phyloP scores from a whole-genome alignment of 1,140 invertebrate species.

The Aphelinus certus region DNA sequence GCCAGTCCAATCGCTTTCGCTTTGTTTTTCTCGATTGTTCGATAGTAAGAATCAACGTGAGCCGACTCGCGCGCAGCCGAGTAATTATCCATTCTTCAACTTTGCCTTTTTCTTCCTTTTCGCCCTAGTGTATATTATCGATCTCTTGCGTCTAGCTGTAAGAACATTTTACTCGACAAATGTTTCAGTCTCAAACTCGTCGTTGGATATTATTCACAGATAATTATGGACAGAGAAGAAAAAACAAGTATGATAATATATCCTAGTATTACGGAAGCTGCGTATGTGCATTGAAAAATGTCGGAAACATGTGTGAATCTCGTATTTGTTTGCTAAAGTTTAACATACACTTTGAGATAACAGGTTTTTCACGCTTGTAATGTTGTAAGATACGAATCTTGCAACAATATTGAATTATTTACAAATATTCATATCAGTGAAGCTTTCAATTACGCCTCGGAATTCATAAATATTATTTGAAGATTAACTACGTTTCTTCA shows the following conservation, averaged over 20 bases:
- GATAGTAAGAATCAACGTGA: slow-evolving; percentile 18
- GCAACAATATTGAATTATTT: slow-evolving; percentile 29
- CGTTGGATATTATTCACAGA: too few species aligned
- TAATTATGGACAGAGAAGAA: too few species aligned
- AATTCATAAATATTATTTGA: slow-evolving; percentile 12
- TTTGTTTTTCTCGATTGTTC: slow-evolving; percentile 35
- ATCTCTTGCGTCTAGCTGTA: too few species aligned
- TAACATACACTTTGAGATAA: slow-evolving; percentile 1
- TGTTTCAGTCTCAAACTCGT: too few species aligned
- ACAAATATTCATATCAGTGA: slow-evolving; percentile 14
- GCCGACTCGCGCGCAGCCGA: not conserved
- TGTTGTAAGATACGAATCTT: slow-evolving; percentile 9
- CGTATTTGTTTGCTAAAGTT: slow-evolving; percentile 7
- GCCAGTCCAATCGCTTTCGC: not conserved
- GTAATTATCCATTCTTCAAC: not conserved
- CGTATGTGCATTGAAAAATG: too few species aligned
- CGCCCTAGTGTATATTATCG: too few species aligned
- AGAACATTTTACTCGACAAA: too few species aligned
- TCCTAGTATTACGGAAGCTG: too few species aligned
- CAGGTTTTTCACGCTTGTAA: not conserved
- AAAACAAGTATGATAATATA: too few species aligned
- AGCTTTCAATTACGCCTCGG: not conserved
- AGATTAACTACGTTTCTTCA: too few species aligned
- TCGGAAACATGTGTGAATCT: not conserved
- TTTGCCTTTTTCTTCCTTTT: not conserved